Percentiles rank a stretch among this genome's conserved stretches.
phyloP scores from a whole-genome alignment of 2,113 vertebrate species.

The Pandion haliaetus region DNA sequence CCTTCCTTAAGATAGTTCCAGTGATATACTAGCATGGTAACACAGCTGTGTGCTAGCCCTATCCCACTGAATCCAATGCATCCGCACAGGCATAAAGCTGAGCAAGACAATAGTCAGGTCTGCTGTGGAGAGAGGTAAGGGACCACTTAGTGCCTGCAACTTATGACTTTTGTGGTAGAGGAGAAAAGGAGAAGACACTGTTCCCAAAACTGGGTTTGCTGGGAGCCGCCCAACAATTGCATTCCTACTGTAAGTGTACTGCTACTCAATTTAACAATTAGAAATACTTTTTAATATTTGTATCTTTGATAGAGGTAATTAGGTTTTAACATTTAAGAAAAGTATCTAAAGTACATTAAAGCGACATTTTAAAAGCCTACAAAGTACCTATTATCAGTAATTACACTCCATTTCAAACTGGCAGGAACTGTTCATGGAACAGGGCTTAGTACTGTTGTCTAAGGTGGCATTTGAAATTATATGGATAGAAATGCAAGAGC shows the following conservation, averaged over 20 bases:
- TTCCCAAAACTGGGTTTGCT: not conserved
- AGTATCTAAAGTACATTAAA: not conserved
- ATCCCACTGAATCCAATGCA: not conserved
- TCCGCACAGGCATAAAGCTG: not conserved
- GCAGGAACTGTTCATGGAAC: not conserved
- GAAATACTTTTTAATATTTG: not conserved
- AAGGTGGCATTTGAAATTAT: not conserved
- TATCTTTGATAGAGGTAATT: not conserved
- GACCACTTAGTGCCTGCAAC: not conserved
- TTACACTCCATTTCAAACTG: conserved; percentile 1
- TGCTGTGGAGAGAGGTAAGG: not conserved
- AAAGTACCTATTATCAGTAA: not conserved
- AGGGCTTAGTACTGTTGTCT: not conserved
- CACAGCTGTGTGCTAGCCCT: not conserved
- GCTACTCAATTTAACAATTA: not conserved
- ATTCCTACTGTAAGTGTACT: not conserved
- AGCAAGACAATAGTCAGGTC: not conserved
- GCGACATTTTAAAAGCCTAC: not conserved
- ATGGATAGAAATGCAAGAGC: not conserved
- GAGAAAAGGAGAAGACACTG: not conserved
- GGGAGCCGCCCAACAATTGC: not conserved
- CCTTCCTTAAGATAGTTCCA: not conserved
- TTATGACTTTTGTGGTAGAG: not conserved
- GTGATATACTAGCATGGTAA: not conserved
- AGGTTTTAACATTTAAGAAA: not conserved